A percentile compares a stretch with the other conserved stretches of the same genome.
Conservation (phyloP, 2,797 vertebrate genomes). For the Ambastaia sidthimunki region DNA sequence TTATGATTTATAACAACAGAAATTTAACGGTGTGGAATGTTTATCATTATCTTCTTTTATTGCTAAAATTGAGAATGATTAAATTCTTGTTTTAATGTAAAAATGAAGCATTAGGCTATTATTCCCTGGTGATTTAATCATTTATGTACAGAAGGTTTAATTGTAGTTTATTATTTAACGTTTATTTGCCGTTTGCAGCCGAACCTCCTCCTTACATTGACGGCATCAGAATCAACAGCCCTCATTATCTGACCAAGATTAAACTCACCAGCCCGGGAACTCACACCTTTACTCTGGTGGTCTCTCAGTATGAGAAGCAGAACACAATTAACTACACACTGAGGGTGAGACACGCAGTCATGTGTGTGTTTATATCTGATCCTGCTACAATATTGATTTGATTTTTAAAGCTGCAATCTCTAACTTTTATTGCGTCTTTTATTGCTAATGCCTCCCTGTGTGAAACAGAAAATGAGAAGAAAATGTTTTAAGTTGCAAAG, state of each 20-base stretch:
- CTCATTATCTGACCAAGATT: slow-evolving; percentile 97
- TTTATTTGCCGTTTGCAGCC: slow-evolving; percentile 72
- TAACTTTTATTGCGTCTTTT: too few species aligned
- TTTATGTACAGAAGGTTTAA: background rate
- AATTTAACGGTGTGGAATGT: background rate
- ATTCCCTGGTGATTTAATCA: background rate
- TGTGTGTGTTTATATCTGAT: slow-evolving; percentile 3
- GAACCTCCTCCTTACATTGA: slow-evolving; percentile 95
- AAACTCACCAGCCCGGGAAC: slow-evolving; percentile 86
- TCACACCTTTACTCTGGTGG: slow-evolving; percentile 94
- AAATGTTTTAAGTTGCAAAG: too few species aligned
- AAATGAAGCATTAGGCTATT: background rate
- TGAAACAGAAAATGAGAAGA: too few species aligned
- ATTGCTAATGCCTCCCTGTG: too few species aligned
- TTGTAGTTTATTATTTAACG: background rate
- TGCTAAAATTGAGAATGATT: background rate
- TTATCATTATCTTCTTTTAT: background rate
- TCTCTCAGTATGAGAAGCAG: slow-evolving; percentile 99
- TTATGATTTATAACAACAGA: too few species aligned
- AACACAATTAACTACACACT: slow-evolving; percentile 98
- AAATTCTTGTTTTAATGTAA: background rate
- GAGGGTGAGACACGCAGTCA: slow-evolving; percentile 77
- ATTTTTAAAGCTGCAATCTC: background rate
- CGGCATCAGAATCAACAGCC: slow-evolving; percentile 98
- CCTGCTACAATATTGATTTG: too few species aligned